Evolutionary conservation across 2,113 vertebrate species (phyloP), one percentile per base, ranked within the genome.

Genomic region (Bubo scandiacus): DNA sequence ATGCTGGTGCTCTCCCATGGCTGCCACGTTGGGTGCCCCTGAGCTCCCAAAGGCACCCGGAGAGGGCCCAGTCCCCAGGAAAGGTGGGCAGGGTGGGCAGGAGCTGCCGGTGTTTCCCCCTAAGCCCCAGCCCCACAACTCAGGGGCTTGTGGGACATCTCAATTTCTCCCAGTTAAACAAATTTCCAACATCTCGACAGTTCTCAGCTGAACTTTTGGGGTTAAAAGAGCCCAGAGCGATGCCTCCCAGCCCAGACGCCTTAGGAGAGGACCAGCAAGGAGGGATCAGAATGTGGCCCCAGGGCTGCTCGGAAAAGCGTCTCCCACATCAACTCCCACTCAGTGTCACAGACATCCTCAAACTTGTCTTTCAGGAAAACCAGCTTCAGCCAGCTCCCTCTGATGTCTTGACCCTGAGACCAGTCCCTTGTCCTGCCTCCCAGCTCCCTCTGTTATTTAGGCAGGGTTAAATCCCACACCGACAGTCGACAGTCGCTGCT

Each of bases 1-100:
- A 10, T 1, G 4, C 47, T 83, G 42, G 19, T 2, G 2, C 11
- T 27, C 23, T 57, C n/a, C 15, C 18, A 4, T 0, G 0, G 21
- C 38, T 86, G 57, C 19, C 19, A 58, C 11, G 5, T 9, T 9
- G 45, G 51, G 29, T 13, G n/a, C 15, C 13, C 10, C 26, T 15
- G 11, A 54, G 52, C 30, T 34, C 43, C 74, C 34, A n/a, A 3
- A 42, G 3, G 3, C n/a, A 51, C 25, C 1, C 0, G 9, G 47
- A 36, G 34, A 34, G 20, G 26, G 21, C 20, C 19, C 1, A 3
- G 22, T 14, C 23, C 17, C 21, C 22, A 9, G 40, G 40, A 74
- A 25, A 5, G 42, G 23, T 15, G 52, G 17, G 32, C 23, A 73
- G 30, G 10, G 17, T 19, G 30, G 63, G 38, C 13, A 43, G 66